Evolutionary conservation across 2,113 vertebrate species (phyloP).

Genomic region (Muntiacus reevesi): DNA sequence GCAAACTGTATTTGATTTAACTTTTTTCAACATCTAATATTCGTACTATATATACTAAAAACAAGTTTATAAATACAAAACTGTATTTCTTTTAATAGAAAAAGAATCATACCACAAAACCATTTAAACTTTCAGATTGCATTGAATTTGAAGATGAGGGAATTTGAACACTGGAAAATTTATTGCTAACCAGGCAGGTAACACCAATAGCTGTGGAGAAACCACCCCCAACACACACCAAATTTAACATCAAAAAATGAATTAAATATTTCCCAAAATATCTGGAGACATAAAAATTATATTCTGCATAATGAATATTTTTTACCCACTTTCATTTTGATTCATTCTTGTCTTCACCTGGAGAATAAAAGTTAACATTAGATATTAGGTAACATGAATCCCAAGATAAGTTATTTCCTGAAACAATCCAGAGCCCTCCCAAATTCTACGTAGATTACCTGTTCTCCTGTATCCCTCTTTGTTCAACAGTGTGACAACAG

Average conservation of each 20-base stretch:
- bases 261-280: background rate
- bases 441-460: background rate
- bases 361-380: background rate
- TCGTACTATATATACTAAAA: background rate
- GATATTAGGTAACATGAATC: background rate
- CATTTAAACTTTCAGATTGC: background rate
- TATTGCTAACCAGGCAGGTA: background rate
- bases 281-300: background rate
- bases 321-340: background rate
- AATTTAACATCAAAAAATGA: background rate
- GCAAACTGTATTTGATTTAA: background rate
- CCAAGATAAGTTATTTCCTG: background rate
- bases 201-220: background rate
- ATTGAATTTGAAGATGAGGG: background rate
- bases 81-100: background rate
- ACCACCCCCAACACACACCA: background rate
- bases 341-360: background rate
- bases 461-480: background rate
- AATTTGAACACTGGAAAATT: background rate
- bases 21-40: background rate
- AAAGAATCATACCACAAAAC: background rate
- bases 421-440: background rate
- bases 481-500: fast-evolving
- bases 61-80: background rate
- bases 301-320: background rate